Base-by-base conservation (phyloP, 2,888 invertebrate genomes). In the Asteroscopus sphinx region DNA sequence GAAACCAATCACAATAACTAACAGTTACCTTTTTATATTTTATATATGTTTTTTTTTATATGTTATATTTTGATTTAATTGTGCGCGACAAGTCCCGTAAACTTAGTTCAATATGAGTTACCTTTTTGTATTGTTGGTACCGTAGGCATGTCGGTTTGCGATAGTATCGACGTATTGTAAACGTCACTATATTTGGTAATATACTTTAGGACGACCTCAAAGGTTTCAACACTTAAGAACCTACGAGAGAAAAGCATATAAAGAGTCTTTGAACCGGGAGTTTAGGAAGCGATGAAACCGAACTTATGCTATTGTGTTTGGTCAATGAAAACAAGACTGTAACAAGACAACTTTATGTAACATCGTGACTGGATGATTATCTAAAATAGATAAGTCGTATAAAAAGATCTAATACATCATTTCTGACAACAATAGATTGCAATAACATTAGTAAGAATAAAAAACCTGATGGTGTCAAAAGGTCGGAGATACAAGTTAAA, bases 11-110 rank as follows among this genome's bases (percentile, higher is more conserved):
- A 88, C 85, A 87, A 89, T 84, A 84, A 82, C 75, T 80, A 85
- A 89, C 92, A 85, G 92, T 91, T 89, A 86, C 64, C 76, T 86
- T 86, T 84, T 87, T 84, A 83, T 89, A 83, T 91, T 89, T n/a
- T n/a, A n/a, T n/a, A n/a, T n/a, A n/a, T n/a, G n/a, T n/a, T n/a
- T n/a, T n/a, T n/a, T n/a, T n/a, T n/a, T n/a, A n/a, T n/a, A n/a
- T n/a, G n/a, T n/a, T n/a, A n/a, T n/a, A n/a, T n/a, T n/a, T n/a
- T n/a, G n/a, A n/a, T n/a, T n/a, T n/a, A n/a, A n/a, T n/a, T n/a
- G n/a, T n/a, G n/a, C n/a, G n/a, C n/a, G n/a, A n/a, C n/a, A n/a
- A n/a, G n/a, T n/a, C n/a, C n/a, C n/a, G n/a, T n/a, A n/a, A n/a
- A n/a, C n/a, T n/a, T n/a, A n/a, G n/a, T n/a, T n/a, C n/a, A n/a